phyloP scores from a whole-genome alignment of 2,888 invertebrate genomes.

The Heliconius aoede region DNA sequence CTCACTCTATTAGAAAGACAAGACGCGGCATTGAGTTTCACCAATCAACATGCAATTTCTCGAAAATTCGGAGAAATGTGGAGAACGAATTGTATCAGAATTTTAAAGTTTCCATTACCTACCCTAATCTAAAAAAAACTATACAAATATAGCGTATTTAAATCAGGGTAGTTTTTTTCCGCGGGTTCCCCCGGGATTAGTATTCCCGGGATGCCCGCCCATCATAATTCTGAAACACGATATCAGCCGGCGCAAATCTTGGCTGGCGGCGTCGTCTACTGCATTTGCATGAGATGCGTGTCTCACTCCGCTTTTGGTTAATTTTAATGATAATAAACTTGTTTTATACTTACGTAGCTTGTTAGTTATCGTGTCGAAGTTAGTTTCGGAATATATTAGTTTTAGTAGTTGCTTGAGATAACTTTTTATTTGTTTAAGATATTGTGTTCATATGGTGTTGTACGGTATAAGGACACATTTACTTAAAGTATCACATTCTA shows the following conservation, averaged over 20 bases:
- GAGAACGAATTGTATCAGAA: no score
- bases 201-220: conserved; percentile 64
- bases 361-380: conserved; percentile 36
- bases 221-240: conserved; percentile 70
- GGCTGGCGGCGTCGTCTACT: conserved; percentile 58
- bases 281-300: conserved; percentile 51
- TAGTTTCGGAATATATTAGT: conserved; percentile 21
- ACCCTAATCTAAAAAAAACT: no score
- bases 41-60: no score
- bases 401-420: neutral
- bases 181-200: conserved; percentile 58
- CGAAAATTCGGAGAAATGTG: no score
- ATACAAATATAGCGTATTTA: conserved; percentile 40
- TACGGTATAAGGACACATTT: neutral
- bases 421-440: neutral
- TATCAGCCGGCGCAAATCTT: conserved; percentile 69
- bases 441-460: neutral
- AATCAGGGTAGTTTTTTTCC: conserved; percentile 41
- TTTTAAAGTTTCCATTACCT: no score
- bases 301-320: conserved; percentile 38
- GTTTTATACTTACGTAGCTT: conserved; percentile 23
- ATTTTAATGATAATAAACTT: conserved; percentile 45
- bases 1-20: no score
- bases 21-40: no score
- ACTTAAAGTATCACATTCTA: neutral